phyloP scores from a whole-genome alignment of 2,113 vertebrate species.

The Rhea americana region DNA sequence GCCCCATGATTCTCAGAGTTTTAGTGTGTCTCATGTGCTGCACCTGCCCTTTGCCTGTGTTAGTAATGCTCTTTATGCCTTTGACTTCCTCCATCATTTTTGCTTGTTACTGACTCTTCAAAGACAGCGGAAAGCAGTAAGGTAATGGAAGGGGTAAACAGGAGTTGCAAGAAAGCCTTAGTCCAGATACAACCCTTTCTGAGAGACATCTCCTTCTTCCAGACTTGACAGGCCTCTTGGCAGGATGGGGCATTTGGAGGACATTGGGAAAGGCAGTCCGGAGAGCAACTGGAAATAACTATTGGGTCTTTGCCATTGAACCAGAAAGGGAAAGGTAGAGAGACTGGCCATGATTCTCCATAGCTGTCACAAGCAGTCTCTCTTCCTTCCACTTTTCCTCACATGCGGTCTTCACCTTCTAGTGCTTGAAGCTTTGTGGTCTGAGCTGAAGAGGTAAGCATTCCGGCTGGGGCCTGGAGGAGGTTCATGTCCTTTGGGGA shows the following conservation, averaged over 20 bases:
- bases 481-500: neutral
- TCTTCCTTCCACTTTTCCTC: slow-evolving; percentile 17
- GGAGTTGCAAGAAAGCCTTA: neutral
- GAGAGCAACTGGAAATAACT: slow-evolving; percentile 32
- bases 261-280: neutral
- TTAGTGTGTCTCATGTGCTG: neutral
- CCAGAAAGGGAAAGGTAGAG: slow-evolving; percentile 30
- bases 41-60: neutral
- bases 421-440: slow-evolving; percentile 14
- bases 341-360: neutral
- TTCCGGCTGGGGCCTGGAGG: neutral
- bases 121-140: neutral
- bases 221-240: slow-evolving; percentile 1
- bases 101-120: neutral
- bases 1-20: neutral
- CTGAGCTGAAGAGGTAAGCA: neutral
- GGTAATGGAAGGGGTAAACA: neutral
- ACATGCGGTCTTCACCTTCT: neutral
- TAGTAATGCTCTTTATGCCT: neutral
- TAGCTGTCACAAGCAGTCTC: neutral
- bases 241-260: slow-evolving; percentile 44
- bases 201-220: slow-evolving; percentile 36
- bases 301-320: slow-evolving; percentile 35
- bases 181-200: neutral
- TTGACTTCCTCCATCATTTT: neutral